Evolutionary conservation across 2,113 vertebrate species (phyloP).

Genomic region (Budorcas taxicolor): DNA sequence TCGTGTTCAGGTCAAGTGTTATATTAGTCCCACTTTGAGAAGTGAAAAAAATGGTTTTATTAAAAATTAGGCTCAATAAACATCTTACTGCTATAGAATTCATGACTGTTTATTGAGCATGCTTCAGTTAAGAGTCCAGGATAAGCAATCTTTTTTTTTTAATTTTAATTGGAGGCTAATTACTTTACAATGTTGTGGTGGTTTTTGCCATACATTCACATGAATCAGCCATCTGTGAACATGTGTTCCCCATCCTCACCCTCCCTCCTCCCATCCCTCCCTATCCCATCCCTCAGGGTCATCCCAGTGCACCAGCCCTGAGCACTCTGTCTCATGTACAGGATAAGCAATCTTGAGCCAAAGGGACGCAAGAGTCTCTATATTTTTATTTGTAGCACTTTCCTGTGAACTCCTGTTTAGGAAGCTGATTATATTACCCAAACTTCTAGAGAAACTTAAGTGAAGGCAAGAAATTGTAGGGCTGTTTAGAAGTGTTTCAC

Average conservation of each 20-base stretch:
- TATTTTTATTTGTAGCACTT: neutral
- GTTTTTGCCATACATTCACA: neutral
- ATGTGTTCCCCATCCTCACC: neutral
- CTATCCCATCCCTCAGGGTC: neutral
- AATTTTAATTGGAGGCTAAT: neutral
- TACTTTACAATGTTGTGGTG: neutral
- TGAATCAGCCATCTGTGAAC: neutral
- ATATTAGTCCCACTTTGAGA: neutral
- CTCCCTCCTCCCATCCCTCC: accelerated
- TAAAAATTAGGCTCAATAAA: neutral
- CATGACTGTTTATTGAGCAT: neutral
- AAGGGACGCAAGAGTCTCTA: neutral
- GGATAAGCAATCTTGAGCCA: neutral
- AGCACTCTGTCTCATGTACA: neutral
- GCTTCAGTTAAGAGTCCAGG: neutral
- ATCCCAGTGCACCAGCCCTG: neutral
- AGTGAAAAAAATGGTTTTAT: neutral
- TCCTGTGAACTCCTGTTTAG: neutral
- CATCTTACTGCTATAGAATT: neutral
- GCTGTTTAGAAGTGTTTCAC: slow-evolving; percentile 22
- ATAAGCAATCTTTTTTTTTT: neutral
- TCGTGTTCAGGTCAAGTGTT: neutral
- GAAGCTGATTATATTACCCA: neutral
- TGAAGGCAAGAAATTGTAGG: neutral
- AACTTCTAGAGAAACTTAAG: neutral